A percentile compares a stretch with the other conserved stretches of the same genome.
phyloP scores from a whole-genome alignment of 2,113 vertebrate genomes.

The Crotophaga sulcirostris region DNA sequence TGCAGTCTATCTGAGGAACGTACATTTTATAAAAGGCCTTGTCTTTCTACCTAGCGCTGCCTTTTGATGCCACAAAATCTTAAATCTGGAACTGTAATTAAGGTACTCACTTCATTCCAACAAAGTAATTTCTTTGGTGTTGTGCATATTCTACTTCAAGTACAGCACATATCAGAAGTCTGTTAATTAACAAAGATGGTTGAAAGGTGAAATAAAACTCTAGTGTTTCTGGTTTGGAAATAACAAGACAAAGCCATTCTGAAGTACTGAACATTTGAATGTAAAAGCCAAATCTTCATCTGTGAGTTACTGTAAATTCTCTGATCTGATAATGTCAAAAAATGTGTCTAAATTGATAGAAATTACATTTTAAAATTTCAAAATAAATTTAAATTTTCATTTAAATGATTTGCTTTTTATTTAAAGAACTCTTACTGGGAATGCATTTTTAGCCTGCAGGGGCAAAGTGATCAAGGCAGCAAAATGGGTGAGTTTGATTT shows the following conservation, averaged over 20 bases:
- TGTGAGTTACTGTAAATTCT: constrained; percentile 50
- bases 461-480: not conserved
- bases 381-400: constrained; percentile 71
- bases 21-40: not conserved
- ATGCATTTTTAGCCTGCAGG: constrained; percentile 1
- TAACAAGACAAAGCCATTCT: constrained; percentile 50
- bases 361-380: constrained; percentile 23
- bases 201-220: constrained; percentile 40
- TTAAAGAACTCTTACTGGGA: constrained; percentile 4
- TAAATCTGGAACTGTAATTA: constrained; percentile 24
- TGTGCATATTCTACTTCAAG: not conserved
- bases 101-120: constrained; percentile 18
- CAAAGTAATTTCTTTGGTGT: constrained; percentile 15
- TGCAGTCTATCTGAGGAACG: not conserved
- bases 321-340: constrained; percentile 53
- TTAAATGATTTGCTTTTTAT: constrained; percentile 56
- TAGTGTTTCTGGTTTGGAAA: constrained; percentile 65
- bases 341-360: constrained; percentile 61
- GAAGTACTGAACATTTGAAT: constrained; percentile 57
- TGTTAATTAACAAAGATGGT: constrained; percentile 24
- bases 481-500: not conserved
- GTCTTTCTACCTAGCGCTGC: not conserved
- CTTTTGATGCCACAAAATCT: constrained; percentile 19
- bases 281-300: constrained; percentile 60
- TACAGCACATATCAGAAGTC: constrained; percentile 21